phyloP scores from a whole-genome alignment of 2,888 invertebrate genomes.

The Noctua pronuba region DNA sequence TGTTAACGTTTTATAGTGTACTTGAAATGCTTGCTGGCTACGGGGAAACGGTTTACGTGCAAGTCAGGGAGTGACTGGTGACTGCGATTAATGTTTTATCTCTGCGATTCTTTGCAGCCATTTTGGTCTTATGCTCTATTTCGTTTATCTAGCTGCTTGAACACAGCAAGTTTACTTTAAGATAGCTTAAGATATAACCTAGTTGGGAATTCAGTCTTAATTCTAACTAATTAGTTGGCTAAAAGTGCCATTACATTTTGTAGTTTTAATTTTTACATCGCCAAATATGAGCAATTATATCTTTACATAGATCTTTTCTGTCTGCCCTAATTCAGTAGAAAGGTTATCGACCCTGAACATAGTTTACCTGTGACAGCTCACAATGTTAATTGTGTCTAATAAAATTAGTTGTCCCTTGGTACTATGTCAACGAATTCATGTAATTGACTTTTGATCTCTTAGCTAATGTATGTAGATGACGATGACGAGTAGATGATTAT shows the following conservation, averaged over 20 bases:
- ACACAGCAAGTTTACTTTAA: not conserved
- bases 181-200: not conserved
- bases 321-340: not conserved
- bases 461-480: not conserved
- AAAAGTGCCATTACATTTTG: not conserved
- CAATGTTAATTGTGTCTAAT: constrained; percentile 10
- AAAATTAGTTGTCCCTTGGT: constrained; percentile 7
- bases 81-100: constrained; percentile 51
- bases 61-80: constrained; percentile 40
- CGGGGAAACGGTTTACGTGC: constrained; percentile 41
- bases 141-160: constrained; percentile 14
- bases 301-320: not conserved
- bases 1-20: constrained; percentile 60
- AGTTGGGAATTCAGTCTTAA: not conserved
- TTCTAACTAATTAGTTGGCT: not conserved
- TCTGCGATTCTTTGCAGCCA: constrained; percentile 26
- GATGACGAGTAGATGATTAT: not conserved
- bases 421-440: not conserved
- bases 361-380: constrained; percentile 1
- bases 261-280: too few species aligned
- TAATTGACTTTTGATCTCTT: constrained; percentile 35
- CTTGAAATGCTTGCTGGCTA: constrained; percentile 41
- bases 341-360: not conserved
- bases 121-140: constrained; percentile 20
- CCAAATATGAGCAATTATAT: not conserved